Base-by-base conservation (phyloP, 92 coral and sea anemone species). In the Phenganax subtilis region DNA sequence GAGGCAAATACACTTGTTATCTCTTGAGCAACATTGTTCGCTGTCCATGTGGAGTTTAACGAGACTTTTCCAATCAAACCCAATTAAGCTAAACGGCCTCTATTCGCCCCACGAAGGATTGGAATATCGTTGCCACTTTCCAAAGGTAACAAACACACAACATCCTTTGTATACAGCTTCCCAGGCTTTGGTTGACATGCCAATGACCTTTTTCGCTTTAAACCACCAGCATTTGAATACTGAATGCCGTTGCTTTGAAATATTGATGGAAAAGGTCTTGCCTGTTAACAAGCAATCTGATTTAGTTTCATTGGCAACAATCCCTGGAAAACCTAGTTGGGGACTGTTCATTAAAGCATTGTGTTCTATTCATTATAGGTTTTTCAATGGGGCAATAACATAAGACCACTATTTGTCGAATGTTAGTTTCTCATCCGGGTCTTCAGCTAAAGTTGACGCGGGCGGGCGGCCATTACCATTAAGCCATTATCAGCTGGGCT, bases 21-120 rank as follows among this genome's bases (percentile, higher is more conserved):
- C n/a, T 72, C 77, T 72, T 27, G 29, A 10, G 57, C 77, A 51
- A 72, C 77, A 28, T 72, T 29, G 20, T 70, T 52, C 8, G 28
- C 77, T 51, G 57, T 72, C 77, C 57, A 72, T 8, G 58, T 14
- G 17, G 77, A 10, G 37, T 27, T 72, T 37, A 72, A 37, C 20
- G 77, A 72, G 8, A 72, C 77, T 27, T 72, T 72, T 28, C 77
- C 77, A 72, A 72, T 54, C 77, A 72, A 28, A 14, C 77, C 77
- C n/a, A 51, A 12, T 8, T 72, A 57, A 20, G 77, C 57, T 27
- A 72, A 54, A 51, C 51, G 57, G 17, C 56, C 60, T n/a, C 77
- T 51, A 10, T 72, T 72, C 9, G 37, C 77, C 14, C 77, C 77
- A 20, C 77, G 29, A 8, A 57, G 77, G 8, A 72, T 72, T 72